Conservation (phyloP, 2,797 vertebrate species). For the Intellagama lesueurii region DNA sequence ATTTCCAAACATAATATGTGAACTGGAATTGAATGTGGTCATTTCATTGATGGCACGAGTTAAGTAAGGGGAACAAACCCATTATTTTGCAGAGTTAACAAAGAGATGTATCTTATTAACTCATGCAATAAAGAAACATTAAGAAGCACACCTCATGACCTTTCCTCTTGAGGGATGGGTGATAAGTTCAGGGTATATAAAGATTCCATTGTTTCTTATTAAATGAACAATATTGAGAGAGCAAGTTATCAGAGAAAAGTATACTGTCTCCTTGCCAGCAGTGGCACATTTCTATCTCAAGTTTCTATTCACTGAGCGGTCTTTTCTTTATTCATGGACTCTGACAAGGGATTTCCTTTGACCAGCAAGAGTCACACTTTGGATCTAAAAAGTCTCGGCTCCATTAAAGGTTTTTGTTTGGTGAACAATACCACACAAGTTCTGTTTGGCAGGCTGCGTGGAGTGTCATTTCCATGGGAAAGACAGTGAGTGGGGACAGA, state of each 20-base stretch:
- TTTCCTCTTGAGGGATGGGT: conserved; percentile 5
- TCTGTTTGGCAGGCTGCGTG: not conserved
- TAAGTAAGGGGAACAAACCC: conserved; percentile 1
- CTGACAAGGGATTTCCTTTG: conserved; percentile 14
- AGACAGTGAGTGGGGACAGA: not conserved
- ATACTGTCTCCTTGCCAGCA: conserved; percentile 15
- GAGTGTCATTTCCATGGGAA: not conserved
- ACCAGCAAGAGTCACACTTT: conserved; percentile 13
- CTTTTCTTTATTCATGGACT: not conserved
- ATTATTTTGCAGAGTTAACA: not conserved
- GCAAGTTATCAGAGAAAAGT: not conserved
- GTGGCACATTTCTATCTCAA: conserved; percentile 24
- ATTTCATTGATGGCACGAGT: not conserved
- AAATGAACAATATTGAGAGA: conserved; percentile 21
- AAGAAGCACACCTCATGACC: not conserved
- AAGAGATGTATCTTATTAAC: not conserved
- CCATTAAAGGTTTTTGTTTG: not conserved
- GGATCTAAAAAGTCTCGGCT: not conserved
- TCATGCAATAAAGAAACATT: not conserved
- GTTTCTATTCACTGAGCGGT: conserved; percentile 7
- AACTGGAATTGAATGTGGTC: not conserved
- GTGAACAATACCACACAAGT: not conserved
- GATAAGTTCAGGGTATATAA: not conserved
- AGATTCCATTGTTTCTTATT: conserved; percentile 25
- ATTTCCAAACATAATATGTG: not conserved